Base-by-base conservation (phyloP, 2,113 vertebrate species). In the Manacus vitellinus region DNA sequence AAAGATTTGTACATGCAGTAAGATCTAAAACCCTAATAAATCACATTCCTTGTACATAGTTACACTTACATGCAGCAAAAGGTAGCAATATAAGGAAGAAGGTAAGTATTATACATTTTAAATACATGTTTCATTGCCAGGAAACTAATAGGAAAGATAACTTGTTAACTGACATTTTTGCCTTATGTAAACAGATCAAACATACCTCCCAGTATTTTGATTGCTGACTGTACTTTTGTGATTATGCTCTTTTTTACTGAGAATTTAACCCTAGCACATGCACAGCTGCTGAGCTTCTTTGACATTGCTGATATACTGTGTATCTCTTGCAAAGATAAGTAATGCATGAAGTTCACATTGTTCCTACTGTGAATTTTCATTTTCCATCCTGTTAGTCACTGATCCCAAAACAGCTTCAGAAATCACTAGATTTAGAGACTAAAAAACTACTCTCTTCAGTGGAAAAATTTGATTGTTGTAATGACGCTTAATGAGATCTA, bases 341-440 rank as follows among this genome's bases (percentile, higher is more conserved):
- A 87, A 63, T 1, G 1, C n/a, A 54, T 31, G 75, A 82, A 44
- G 54, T 33, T 85, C 43, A 33, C 78, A 83, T 85, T 79, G 31
- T 77, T 95, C 79, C 55, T 91, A 8, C 37, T 93, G 22, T 92
- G 74, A 72, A 80, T 85, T 90, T 88, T 93, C 78, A 85, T 92
- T 92, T 97, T 95, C 81, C 90, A 49, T 63, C 56, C 52, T 92
- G 62, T 68, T 94, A 92, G 90, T 88, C 88, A 94, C 71, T 52
- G 58, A 85, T 95, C 62, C 81, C 62, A 92, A 74, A 95, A 84
- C 78, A 92, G 90, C 78, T 92, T 90, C 87, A 93, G 61, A 94
- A 97, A 85, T 91, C 67, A 59, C 74, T 65, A 82, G 39, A 88
- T 93, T 87, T 92, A 89, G 86, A 88, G 56, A 44, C 28, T 51